phyloP scores from a whole-genome alignment of 2,797 vertebrate species.

The Carcharodon carcharias region DNA sequence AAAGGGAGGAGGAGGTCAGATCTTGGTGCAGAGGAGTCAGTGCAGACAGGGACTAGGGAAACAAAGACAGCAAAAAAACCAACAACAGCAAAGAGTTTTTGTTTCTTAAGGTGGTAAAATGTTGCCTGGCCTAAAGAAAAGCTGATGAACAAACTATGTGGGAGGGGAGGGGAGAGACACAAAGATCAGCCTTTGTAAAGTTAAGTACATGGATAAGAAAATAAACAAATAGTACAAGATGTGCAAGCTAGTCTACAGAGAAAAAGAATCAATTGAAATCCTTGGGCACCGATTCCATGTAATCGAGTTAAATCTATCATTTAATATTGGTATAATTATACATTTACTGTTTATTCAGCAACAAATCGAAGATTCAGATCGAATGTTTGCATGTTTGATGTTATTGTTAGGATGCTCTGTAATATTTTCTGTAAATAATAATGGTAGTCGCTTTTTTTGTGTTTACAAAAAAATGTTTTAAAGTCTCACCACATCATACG shows the following conservation, averaged over 20 bases:
- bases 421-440: conserved; percentile 32
- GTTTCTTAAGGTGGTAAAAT: background rate
- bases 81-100: background rate
- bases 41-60: background rate
- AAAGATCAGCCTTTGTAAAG: background rate
- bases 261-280: background rate
- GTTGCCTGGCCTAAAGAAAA: background rate
- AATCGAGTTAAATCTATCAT: conserved; percentile 15
- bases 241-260: background rate
- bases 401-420: background rate
- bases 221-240: conserved; percentile 18
- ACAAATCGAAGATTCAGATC: conserved; percentile 19
- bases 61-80: background rate
- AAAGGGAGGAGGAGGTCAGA: background rate
- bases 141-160: background rate
- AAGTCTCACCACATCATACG: conserved; percentile 37
- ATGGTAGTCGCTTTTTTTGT: background rate
- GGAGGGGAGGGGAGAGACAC: background rate
- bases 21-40: background rate
- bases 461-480: conserved; percentile 31
- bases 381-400: background rate
- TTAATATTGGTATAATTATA: background rate
- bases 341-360: background rate
- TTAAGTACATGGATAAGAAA: background rate
- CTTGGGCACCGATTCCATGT: background rate